Evolutionary conservation across 1,140 invertebrate species (phyloP).

Genomic region (Hormaphis cornu): DNA sequence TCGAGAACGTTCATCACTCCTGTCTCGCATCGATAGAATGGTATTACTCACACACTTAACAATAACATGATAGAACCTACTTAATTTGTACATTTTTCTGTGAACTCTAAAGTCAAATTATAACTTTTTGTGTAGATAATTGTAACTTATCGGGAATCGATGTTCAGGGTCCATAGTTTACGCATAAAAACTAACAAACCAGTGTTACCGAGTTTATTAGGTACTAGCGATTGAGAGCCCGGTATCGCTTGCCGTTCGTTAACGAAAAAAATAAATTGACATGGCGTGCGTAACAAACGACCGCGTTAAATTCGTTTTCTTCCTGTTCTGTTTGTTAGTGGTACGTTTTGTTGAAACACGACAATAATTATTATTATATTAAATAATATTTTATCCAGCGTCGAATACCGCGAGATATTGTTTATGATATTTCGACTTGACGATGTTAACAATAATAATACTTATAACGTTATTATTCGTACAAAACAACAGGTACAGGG

Average conservation of each 20-base stretch:
- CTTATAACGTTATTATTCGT: neutral
- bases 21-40: no score
- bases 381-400: no score
- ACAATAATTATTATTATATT: no score
- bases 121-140: no score
- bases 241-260: neutral
- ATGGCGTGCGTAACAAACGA: slow-evolving; percentile 1
- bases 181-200: slow-evolving; percentile 29
- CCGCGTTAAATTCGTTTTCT: neutral
- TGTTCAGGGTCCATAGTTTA: slow-evolving; percentile 27
- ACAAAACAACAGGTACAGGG: neutral
- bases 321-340: slow-evolving; percentile 1
- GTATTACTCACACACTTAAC: no score
- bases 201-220: slow-evolving; percentile 16
- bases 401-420: no score
- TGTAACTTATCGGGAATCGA: slow-evolving; percentile 4
- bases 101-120: no score
- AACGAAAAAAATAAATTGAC: neutral
- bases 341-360: neutral
- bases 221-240: neutral
- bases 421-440: no score
- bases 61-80: no score
- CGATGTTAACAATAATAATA: no score
- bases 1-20: no score
- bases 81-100: no score